These are phyloP conservation scores for Epinotia demarniana DNA, from an alignment of 2,888 invertebrate genomes.

Conservation along the genomic window DNA sequence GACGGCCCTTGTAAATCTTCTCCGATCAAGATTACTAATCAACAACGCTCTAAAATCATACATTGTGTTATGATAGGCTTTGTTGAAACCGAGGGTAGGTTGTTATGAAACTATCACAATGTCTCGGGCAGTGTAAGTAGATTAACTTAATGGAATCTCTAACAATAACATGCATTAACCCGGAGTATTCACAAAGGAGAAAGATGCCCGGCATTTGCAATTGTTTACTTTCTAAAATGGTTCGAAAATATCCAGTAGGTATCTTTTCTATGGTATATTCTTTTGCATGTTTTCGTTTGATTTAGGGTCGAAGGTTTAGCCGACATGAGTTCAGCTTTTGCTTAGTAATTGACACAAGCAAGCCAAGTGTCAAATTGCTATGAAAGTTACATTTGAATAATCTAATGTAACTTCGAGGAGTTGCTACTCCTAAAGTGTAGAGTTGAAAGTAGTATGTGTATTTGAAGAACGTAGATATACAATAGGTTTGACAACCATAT, in stretches of 20 bases:
- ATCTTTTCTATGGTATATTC: conserved; percentile 32
- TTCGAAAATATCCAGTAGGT: conserved; percentile 38
- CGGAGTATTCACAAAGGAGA: conserved; percentile 28
- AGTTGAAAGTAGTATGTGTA: too few species aligned
- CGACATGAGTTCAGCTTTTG: too few species aligned
- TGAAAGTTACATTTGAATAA: too few species aligned
- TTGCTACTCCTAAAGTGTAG: too few species aligned
- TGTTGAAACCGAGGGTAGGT: conserved; percentile 22
- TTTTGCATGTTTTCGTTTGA: neutral
- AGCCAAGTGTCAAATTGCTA: too few species aligned
- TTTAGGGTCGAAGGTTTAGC: neutral
- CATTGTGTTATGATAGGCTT: conserved; percentile 26
- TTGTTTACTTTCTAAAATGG: conserved; percentile 50
- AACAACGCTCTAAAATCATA: neutral
- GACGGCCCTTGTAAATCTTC: too few species aligned
- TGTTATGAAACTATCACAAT: conserved; percentile 37
- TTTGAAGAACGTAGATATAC: too few species aligned
- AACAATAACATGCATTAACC: conserved; percentile 45
- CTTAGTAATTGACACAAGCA: too few species aligned
- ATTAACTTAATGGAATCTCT: conserved; percentile 44
- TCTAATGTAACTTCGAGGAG: too few species aligned
- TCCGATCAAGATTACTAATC: neutral
- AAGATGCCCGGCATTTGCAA: conserved; percentile 36
- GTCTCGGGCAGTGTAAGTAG: conserved; percentile 38
- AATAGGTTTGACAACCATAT: too few species aligned